Base-by-base conservation (phyloP, 2,888 invertebrate genomes). In the Diaperis boleti region DNA sequence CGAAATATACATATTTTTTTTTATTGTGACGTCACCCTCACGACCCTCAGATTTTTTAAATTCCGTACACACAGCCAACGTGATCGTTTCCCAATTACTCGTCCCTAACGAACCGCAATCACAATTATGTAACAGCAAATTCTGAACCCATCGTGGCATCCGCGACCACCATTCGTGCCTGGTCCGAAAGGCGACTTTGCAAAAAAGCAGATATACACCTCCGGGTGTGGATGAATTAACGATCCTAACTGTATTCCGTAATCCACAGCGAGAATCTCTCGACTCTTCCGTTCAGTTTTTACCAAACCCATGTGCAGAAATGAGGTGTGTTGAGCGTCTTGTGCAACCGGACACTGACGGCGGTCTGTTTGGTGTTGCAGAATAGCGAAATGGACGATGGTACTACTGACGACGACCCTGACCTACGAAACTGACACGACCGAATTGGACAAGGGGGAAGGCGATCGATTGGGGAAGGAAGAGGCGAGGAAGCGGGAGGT, bases 401-500 rank as follows among this genome's bases (percentile, higher is more conserved):
- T 60, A 26, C 20, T 52, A 10, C 14, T 44, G 45, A 52, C 60
- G 45, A 52, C 39, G 35, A 45, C 54, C 11, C 17, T 35, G 42
- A 35, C 26, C 6, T 8, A 35, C 45, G 50, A 59, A 33, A 33
- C 18, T 15, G 41, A 44, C 49, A 26, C 31, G 18, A 49, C 59
- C 31, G 41, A 49, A 41, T 13, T 41, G 1, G 41, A 42, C 17
- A 49, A 39, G 11, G 39, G 50, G 15, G 59, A 59, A 50, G 42
- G 49, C 29, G 59, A 41, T 44, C 13, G 39, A 33, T 37, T 22
- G n/a, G 45, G 17, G 33, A 13, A 10, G 6, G 14, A 50, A 5
- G 15, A 10, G 13, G 2, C 1, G 15, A 2, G 11, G 26, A 78
- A 79, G 45, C 77, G 79, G 59, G 87, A 88, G 68, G 79, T 89